Evolutionary conservation across 2,113 vertebrate species (phyloP).

Genomic region (Kobus ellipsiprymnus): DNA sequence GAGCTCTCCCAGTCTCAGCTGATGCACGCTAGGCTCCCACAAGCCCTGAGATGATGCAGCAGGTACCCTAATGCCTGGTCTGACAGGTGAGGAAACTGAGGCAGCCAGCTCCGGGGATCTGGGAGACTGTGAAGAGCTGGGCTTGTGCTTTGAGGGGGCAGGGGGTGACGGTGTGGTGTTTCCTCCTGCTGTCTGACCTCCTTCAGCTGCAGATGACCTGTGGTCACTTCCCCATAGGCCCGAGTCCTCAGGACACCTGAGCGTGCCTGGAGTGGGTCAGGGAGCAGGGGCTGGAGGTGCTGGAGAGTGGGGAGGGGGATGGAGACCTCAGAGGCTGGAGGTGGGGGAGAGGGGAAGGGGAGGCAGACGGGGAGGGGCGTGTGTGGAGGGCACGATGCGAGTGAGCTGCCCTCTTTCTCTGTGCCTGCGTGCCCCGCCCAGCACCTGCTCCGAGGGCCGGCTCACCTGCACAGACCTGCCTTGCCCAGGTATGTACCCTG

Average conservation of each 20-base stretch:
- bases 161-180: fast-evolving
- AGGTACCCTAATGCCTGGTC: background rate
- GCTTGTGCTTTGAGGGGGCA: background rate
- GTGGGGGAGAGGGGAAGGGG: background rate
- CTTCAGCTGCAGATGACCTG: background rate
- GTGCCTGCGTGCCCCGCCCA: conserved; percentile 16
- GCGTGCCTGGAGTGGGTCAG: background rate
- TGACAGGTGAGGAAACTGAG: background rate
- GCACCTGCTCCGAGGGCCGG: conserved; percentile 84
- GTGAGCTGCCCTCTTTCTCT: background rate
- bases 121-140: background rate
- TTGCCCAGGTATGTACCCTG: conserved; percentile 81
- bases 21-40: background rate
- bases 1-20: background rate
- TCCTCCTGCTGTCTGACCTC: background rate
- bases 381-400: fast-evolving
- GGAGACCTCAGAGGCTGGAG: fast-evolving
- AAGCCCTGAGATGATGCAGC: background rate
- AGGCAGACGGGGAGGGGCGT: background rate
- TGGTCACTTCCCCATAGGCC: background rate
- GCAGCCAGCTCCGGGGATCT: background rate
- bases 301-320: background rate
- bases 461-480: conserved; percentile 79
- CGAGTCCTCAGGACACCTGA: background rate
- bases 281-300: background rate